Percentiles rank a stretch among this genome's conserved stretches.
These are phyloP conservation scores for Sebastes trivittatus DNA, from an alignment of 2,797 vertebrate species.

Conservation along the genomic window DNA sequence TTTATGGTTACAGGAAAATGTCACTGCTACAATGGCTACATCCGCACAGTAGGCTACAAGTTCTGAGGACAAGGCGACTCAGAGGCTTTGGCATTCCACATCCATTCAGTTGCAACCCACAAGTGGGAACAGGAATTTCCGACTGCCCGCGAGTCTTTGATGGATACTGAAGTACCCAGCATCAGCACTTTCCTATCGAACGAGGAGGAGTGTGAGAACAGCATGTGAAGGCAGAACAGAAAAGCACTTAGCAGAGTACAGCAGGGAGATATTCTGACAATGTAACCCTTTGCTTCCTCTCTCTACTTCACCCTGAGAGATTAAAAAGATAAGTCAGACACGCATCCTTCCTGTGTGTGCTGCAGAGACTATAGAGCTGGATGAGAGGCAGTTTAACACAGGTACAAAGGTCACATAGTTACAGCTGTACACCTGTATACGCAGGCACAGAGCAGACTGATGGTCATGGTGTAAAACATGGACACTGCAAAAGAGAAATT, in stretches of 20 bases:
- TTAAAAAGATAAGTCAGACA: not conserved
- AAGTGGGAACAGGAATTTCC: slow-evolving; percentile 6
- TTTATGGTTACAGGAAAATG: not conserved
- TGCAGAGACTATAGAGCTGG: not conserved
- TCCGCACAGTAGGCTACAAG: not conserved
- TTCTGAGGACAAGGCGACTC: not conserved
- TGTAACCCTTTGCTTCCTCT: not conserved
- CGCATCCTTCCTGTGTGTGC: not conserved
- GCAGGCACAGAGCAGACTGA: too few relatives aligned
- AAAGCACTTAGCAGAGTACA: not conserved
- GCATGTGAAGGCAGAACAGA: not conserved
- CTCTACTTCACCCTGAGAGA: not conserved
- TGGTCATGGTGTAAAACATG: not conserved
- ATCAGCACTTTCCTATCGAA: not conserved
- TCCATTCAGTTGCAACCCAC: not conserved
- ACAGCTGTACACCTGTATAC: not conserved
- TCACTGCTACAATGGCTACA: not conserved
- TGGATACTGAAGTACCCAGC: not conserved
- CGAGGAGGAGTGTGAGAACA: slow-evolving; percentile 1
- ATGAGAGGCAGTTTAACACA: not conserved
- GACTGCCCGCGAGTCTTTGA: not conserved
- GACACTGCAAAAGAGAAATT: not conserved
- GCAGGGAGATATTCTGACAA: not conserved
- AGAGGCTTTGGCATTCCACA: not conserved
- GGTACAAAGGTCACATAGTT: not conserved